phyloP scores from a whole-genome alignment of 2,888 invertebrate species.

The Carcina quercana region DNA sequence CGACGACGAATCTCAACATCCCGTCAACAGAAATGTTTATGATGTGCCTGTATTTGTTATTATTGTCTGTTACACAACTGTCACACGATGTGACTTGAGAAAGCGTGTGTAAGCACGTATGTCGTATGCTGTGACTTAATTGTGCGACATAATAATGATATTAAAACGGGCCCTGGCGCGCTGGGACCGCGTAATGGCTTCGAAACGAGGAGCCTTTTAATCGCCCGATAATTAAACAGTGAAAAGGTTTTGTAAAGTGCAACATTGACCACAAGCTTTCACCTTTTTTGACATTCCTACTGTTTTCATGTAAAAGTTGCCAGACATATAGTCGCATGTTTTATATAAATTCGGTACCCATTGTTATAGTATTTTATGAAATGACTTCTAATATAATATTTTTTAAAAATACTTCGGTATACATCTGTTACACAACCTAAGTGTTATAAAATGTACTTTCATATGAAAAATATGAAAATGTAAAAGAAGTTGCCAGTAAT shows the following conservation, averaged over 20 bases:
- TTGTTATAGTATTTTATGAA: too few relatives aligned
- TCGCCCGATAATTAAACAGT: constrained; percentile 20
- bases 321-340: too few relatives aligned
- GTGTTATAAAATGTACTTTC: too few relatives aligned
- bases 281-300: constrained; percentile 29
- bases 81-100: constrained; percentile 49
- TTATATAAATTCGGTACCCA: too few relatives aligned
- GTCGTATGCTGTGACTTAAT: constrained; percentile 31
- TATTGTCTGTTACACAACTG: constrained; percentile 42
- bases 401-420: too few relatives aligned
- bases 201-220: constrained; percentile 23
- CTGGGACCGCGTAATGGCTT: constrained; percentile 21
- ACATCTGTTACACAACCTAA: too few relatives aligned
- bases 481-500: too few relatives aligned
- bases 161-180: constrained; percentile 21
- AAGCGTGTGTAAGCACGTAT: constrained; percentile 38
- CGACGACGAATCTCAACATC: constrained; percentile 5
- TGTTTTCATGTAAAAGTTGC: too few relatives aligned
- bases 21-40: too few relatives aligned
- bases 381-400: too few relatives aligned
- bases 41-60: too few relatives aligned
- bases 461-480: too few relatives aligned
- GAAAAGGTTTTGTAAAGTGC: constrained; percentile 9
- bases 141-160: constrained; percentile 29
- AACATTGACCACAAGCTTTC: constrained; percentile 31